Conservation (phyloP, 2,797 vertebrate genomes). For the Leuciscus waleckii region DNA sequence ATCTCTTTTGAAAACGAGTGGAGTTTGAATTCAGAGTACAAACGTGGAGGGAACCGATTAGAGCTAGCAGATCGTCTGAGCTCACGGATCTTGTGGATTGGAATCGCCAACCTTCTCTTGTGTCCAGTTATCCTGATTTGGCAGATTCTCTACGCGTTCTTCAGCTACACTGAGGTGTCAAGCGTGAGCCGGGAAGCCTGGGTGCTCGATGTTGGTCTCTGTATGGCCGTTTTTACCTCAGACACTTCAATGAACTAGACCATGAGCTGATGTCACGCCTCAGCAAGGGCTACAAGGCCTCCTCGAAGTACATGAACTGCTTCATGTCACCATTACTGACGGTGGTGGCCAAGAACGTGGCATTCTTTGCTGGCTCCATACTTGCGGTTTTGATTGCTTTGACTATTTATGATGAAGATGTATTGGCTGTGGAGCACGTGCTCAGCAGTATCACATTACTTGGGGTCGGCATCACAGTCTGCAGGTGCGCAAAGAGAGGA, state of each 20-base stretch:
- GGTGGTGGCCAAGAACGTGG: slow-evolving; percentile 94
- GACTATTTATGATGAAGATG: slow-evolving; percentile 97
- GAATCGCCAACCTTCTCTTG: slow-evolving; percentile 94
- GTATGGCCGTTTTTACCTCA: slow-evolving; percentile 95
- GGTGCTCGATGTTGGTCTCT: slow-evolving; percentile 98
- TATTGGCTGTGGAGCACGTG: slow-evolving; percentile 94
- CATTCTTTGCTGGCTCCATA: slow-evolving; percentile 96
- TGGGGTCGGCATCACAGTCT: slow-evolving; percentile 92
- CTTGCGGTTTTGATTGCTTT: slow-evolving; percentile 96
- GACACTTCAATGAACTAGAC: slow-evolving; percentile 98
- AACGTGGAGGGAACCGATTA: slow-evolving; percentile 90
- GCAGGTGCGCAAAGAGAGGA: slow-evolving; percentile 80
- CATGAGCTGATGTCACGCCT: slow-evolving; percentile 97
- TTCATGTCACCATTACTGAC: slow-evolving; percentile 95
- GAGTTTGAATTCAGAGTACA: slow-evolving; percentile 96
- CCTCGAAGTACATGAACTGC: slow-evolving; percentile 99
- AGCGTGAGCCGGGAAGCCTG: slow-evolving; percentile 94
- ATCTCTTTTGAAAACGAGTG: slow-evolving; percentile 96
- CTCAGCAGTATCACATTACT: slow-evolving; percentile 95
- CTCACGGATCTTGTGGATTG: slow-evolving; percentile 96
- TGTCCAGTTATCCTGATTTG: slow-evolving; percentile 97
- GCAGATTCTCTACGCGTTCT: slow-evolving; percentile 99
- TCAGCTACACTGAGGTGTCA: slow-evolving; percentile 97
- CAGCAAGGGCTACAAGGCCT: slow-evolving; percentile 95
- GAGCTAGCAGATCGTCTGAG: slow-evolving; percentile 94